Conservation (phyloP, 2,797 vertebrate genomes). For the Crenichthys baileyi region DNA sequence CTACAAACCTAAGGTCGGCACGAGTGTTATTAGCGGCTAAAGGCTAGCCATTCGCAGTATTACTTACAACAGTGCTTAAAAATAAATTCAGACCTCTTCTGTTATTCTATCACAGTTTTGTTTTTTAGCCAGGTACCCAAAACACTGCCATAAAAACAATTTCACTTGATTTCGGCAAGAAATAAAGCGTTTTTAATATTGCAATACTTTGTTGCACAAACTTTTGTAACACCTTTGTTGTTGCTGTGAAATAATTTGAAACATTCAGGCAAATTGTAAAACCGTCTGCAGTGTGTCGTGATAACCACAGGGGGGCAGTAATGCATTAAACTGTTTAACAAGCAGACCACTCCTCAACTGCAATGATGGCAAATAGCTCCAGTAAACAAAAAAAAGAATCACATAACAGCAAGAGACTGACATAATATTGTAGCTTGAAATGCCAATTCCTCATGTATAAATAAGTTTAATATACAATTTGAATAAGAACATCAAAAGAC, state of each 20-base stretch:
- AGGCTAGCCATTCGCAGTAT: background rate
- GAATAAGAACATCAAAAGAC: too few species aligned
- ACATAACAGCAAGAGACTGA: too few species aligned
- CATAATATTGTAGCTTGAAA: too few species aligned
- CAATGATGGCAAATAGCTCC: background rate
- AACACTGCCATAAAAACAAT: background rate
- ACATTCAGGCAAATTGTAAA: background rate
- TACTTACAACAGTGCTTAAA: background rate
- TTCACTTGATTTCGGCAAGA: background rate
- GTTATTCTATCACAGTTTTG: background rate
- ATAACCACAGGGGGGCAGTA: background rate
- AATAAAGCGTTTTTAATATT: too few species aligned
- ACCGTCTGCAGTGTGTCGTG: background rate
- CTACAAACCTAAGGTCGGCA: background rate
- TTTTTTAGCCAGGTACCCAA: background rate
- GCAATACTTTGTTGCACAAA: too few species aligned
- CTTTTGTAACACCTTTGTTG: too few species aligned
- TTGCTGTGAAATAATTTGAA: too few species aligned
- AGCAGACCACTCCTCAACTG: background rate
- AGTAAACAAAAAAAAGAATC: background rate
- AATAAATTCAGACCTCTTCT: background rate
- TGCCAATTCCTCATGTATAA: too few species aligned
- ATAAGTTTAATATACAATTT: too few species aligned
- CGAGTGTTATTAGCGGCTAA: background rate
- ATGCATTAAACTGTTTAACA: background rate